A percentile compares a stretch with the other conserved stretches of the same genome.
These are phyloP conservation scores for Diaphora mendica DNA, from an alignment of 2,888 invertebrate species.

Conservation along the genomic window DNA sequence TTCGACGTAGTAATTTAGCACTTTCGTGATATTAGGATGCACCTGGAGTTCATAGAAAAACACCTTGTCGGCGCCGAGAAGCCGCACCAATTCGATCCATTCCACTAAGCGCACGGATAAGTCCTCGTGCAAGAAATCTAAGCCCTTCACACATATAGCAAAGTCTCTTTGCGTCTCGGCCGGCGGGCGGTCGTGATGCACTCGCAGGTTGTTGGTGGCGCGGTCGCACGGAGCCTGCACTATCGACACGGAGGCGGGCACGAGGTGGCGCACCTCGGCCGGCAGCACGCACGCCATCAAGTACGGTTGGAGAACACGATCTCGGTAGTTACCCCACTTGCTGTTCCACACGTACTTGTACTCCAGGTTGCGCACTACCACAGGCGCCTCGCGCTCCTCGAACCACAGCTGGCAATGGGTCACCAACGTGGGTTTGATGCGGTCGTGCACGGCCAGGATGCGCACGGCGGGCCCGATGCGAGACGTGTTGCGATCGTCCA, in stretches of 20 bases:
- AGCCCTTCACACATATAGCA: slow-evolving; percentile 97
- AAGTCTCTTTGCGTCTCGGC: slow-evolving; percentile 90
- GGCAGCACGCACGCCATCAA: slow-evolving; percentile 96
- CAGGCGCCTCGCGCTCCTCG: slow-evolving; percentile 93
- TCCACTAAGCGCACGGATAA: slow-evolving; percentile 95
- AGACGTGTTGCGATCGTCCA: slow-evolving; percentile 92
- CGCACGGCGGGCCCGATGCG: slow-evolving; percentile 93
- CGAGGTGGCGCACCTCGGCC: slow-evolving; percentile 89
- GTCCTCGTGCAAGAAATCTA: slow-evolving; percentile 97
- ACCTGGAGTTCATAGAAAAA: slow-evolving; percentile 96
- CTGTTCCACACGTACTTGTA: slow-evolving; percentile 98
- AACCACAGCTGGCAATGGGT: slow-evolving; percentile 97
- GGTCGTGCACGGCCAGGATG: slow-evolving; percentile 95
- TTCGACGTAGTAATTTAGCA: slow-evolving; percentile 89
- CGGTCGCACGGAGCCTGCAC: slow-evolving; percentile 95
- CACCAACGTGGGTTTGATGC: slow-evolving; percentile 93
- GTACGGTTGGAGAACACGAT: slow-evolving; percentile 96
- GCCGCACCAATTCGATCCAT: slow-evolving; percentile 95
- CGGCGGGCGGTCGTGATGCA: slow-evolving; percentile 90
- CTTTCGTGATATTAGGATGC: slow-evolving; percentile 96
- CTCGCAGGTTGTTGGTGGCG: slow-evolving; percentile 93
- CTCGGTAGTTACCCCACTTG: slow-evolving; percentile 97
- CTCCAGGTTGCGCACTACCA: slow-evolving; percentile 93
- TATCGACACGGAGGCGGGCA: slow-evolving; percentile 94
- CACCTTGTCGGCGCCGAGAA: slow-evolving; percentile 96